Evolutionary conservation across 1,140 invertebrate genomes (phyloP).

Genomic region (Macrosteles quadrilineatus): DNA sequence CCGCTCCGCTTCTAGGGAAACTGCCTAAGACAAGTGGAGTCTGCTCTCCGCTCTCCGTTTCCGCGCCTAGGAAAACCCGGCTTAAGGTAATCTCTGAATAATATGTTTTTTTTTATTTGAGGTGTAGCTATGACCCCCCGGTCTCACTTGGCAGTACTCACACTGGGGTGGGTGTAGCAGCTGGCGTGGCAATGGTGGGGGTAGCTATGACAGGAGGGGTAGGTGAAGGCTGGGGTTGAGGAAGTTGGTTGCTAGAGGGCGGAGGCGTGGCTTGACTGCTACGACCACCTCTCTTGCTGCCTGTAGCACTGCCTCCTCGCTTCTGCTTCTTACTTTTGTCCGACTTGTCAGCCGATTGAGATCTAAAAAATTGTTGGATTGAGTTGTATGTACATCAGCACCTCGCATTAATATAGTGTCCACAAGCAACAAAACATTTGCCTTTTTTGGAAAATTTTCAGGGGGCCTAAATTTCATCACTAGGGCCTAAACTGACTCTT

Average conservation of each 20-base stretch:
- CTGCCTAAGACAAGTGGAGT: no score
- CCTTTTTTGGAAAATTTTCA: no score
- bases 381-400: neutral
- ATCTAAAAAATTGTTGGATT: slow-evolving; percentile 43
- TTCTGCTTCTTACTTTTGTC: slow-evolving; percentile 51
- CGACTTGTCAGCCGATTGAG: slow-evolving; percentile 52
- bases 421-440: no score
- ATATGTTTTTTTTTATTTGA: no score
- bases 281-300: slow-evolving; percentile 10
- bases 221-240: slow-evolving; percentile 37
- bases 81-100: no score
- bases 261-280: slow-evolving; percentile 44
- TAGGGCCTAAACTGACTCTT: no score
- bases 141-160: neutral
- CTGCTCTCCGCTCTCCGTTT: no score
- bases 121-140: no score
- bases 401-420: neutral
- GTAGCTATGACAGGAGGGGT: slow-evolving; percentile 39
- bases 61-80: no score
- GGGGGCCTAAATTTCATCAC: no score
- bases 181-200: slow-evolving; percentile 16
- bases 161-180: neutral
- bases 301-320: slow-evolving; percentile 44
- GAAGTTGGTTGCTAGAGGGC: slow-evolving; percentile 34
- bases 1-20: no score